Conservation (phyloP, 2,113 vertebrate genomes). For the Antechinus flavipes region DNA sequence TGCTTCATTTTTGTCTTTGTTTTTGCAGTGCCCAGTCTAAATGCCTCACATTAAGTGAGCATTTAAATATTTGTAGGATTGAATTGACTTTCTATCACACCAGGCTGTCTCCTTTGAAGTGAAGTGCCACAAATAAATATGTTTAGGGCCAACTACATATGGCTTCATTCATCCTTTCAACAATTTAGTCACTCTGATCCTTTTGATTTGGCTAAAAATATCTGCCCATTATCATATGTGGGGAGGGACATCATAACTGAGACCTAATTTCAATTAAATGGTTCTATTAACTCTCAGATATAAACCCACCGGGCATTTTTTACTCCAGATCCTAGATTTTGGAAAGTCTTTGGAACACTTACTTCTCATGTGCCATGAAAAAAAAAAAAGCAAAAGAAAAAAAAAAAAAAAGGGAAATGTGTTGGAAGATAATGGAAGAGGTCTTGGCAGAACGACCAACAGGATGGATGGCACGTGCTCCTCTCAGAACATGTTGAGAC, state of each 20-base stretch:
- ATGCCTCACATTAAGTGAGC: background rate
- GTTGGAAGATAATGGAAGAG: slow-evolving; percentile 25
- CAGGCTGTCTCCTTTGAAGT: slow-evolving; percentile 3
- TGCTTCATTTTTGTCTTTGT: background rate
- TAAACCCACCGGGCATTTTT: background rate
- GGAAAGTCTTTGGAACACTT: slow-evolving; percentile 31
- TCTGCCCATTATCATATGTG: background rate
- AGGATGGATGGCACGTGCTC: slow-evolving; percentile 48
- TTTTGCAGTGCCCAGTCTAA: background rate
- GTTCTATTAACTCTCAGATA: background rate
- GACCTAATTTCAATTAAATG: slow-evolving; percentile 11
- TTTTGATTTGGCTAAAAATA: background rate
- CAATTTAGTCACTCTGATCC: background rate
- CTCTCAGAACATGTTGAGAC: slow-evolving; percentile 62
- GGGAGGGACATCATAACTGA: background rate
- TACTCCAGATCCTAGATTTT: slow-evolving; percentile 13
- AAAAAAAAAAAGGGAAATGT: background rate
- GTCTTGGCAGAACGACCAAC: background rate
- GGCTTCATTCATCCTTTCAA: background rate
- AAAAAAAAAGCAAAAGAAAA: slow-evolving; percentile 1
- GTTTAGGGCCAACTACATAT: slow-evolving; percentile 6
- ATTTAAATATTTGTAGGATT: background rate
- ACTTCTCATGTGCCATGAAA: background rate
- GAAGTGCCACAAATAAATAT: slow-evolving; percentile 20
- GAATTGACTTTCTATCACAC: background rate